Conservation (phyloP, 1,140 invertebrate genomes). For the Drosophila nikananu region DNA sequence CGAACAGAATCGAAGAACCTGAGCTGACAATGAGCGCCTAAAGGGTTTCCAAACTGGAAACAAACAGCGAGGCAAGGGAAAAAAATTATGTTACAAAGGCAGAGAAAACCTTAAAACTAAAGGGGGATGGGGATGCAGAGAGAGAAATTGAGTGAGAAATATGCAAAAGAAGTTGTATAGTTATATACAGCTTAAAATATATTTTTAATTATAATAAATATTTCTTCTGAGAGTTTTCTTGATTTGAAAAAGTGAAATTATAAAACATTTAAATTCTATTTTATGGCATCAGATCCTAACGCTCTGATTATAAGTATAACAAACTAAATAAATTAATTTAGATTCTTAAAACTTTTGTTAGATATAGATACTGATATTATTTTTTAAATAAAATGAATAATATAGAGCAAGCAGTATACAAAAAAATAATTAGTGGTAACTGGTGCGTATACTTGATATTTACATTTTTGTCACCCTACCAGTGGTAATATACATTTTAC, state of each 20-base stretch:
- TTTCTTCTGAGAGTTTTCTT: neutral
- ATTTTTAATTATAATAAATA: neutral
- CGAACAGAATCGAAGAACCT: constrained; percentile 48
- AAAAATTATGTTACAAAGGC: constrained; percentile 73
- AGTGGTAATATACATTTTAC: neutral
- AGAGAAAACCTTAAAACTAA: constrained; percentile 56
- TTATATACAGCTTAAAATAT: neutral
- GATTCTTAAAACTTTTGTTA: too few species aligned
- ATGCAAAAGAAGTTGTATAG: neutral
- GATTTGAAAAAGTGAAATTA: neutral
- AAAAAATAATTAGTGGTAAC: neutral
- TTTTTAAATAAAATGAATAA: neutral
- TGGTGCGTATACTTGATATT: neutral
- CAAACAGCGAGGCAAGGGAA: constrained; percentile 41
- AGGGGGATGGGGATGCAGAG: constrained; percentile 11
- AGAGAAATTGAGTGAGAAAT: neutral
- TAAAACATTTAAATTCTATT: neutral
- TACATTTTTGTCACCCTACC: neutral
- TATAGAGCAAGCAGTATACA: neutral
- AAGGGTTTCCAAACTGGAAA: constrained; percentile 74
- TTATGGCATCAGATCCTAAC: too few species aligned
- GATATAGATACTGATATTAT: neutral
- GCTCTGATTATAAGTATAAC: too few species aligned
- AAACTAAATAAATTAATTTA: too few species aligned
- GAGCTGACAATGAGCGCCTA: constrained; percentile 78